phyloP scores from a whole-genome alignment of 1,140 invertebrate genomes.

The Drosophila kanapiae region DNA sequence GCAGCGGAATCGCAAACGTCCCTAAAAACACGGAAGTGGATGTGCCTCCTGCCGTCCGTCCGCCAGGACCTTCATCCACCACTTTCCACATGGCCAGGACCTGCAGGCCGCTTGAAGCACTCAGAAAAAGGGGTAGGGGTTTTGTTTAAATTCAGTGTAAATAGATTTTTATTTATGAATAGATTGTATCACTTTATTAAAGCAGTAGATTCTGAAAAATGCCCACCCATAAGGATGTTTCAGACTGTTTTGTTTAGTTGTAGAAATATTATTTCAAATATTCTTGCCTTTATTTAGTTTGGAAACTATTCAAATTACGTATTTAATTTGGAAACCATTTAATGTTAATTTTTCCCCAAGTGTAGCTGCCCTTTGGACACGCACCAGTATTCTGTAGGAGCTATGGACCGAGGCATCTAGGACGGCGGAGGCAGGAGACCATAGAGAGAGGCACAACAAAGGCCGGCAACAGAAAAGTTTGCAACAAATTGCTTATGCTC shows the following conservation, averaged over 20 bases:
- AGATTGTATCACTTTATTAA: too few species aligned
- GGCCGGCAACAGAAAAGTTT: conserved; percentile 69
- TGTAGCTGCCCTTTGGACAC: conserved; percentile 38
- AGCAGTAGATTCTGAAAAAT: too few species aligned
- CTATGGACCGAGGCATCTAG: background rate
- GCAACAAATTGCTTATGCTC: conserved; percentile 80
- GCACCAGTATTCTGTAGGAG: conserved; percentile 45
- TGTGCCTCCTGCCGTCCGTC: conserved; percentile 12
- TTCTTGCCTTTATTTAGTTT: too few species aligned
- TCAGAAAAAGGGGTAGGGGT: conserved; percentile 1
- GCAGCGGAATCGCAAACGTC: conserved; percentile 7
- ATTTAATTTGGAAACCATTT: too few species aligned
- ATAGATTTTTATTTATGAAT: background rate
- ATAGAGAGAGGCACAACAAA: conserved; percentile 46
- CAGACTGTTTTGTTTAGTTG: too few species aligned
- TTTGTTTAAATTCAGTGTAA: background rate
- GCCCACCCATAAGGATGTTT: too few species aligned
- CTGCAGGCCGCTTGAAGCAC: conserved; percentile 2
- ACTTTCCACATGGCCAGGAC: conserved; percentile 8
- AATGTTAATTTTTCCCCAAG: background rate
- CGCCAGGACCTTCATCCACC: background rate
- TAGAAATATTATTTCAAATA: too few species aligned
- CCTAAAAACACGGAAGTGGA: conserved; percentile 46
- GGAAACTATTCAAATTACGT: background rate
- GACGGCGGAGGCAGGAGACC: background rate